Evolutionary conservation across 2,888 invertebrate species (phyloP).

Genomic region (Cantharis nigra): DNA sequence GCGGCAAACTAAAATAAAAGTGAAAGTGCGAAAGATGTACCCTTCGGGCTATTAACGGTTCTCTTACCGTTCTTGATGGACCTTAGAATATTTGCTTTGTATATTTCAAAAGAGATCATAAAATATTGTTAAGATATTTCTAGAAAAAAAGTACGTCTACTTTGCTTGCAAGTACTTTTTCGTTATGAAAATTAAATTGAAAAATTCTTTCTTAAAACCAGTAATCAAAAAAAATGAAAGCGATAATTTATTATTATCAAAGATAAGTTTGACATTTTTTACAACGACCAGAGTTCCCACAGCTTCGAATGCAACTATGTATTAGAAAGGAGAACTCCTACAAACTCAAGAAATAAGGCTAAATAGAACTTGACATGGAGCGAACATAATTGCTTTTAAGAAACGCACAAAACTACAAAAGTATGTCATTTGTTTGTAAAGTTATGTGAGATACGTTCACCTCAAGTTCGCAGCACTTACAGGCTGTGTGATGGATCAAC

Average conservation of each 20-base stretch:
- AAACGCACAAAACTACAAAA: not conserved
- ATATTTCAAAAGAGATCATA: not conserved
- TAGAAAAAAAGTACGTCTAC: not conserved
- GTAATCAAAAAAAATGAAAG: not conserved
- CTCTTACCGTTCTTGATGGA: not conserved
- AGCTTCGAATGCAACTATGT: not conserved
- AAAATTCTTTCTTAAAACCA: no score
- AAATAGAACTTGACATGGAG: not conserved
- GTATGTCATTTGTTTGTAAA: not conserved
- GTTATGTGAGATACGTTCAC: not conserved
- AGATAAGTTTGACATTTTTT: not conserved
- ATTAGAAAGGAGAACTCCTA: not conserved
- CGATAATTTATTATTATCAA: not conserved
- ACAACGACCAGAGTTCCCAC: not conserved
- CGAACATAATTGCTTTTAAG: not conserved
- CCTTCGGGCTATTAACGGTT: not conserved
- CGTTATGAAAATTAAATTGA: no score
- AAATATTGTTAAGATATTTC: not conserved
- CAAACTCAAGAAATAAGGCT: not conserved
- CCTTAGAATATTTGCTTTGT: not conserved
- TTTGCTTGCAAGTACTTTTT: not conserved
- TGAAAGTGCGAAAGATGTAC: not conserved
- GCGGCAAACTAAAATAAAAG: not conserved
- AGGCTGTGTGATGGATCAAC: not conserved
- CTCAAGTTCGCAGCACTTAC: not conserved